Evolutionary conservation across 1,140 invertebrate species (phyloP), one percentile per base, ranked within the genome.

Genomic region (Cydia pomonella): DNA sequence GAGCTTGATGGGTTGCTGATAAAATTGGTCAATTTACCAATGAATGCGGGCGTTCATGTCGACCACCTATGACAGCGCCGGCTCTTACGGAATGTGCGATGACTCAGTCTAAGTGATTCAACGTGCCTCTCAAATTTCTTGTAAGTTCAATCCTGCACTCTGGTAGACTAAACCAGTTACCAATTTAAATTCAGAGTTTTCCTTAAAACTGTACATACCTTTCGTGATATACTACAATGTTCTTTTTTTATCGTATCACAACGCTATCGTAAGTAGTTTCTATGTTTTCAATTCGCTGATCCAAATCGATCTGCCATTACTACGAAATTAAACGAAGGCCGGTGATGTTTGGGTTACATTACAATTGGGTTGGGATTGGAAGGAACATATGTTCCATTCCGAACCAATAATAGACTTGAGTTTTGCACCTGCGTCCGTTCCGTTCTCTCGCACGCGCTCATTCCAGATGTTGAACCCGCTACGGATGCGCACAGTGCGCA

Each of bases 341-440:
- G n/a, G 7, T n/a, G 13, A 23, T 38, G 16, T 69, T 69, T 38
- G 29, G 64, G 33, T 38, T 69, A 38, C 64, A 41, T 38, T 69
- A 38, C 64, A 41, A 69, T 38, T 69, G 64, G 64, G 50, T 53
- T 53, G 50, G 41, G 41, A 44, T n/a, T n/a, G n/a, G 29, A 9
- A 16, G 50, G 25, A 80, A 82, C 85, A 88, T 88, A 75, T 88
- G 85, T 87, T 87, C 73, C 21, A 69, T 69, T 29, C n/a, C 72
- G 29, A 76, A 80, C 82, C 78, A 82, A 83, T 83, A 82, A 82
- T 78, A 79, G 77, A 78, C 78, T 78, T 80, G 69, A 80, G 77
- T 72, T 82, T 79, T 82, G 84, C 90, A 91, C 89, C 90, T 92
- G 90, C 90, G 85, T 90, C 86, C 90, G 86, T 92, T 85, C 85